These are phyloP conservation scores for Papilio dardanus DNA, from an alignment of 1,140 invertebrate genomes.

Conservation along the genomic window DNA sequence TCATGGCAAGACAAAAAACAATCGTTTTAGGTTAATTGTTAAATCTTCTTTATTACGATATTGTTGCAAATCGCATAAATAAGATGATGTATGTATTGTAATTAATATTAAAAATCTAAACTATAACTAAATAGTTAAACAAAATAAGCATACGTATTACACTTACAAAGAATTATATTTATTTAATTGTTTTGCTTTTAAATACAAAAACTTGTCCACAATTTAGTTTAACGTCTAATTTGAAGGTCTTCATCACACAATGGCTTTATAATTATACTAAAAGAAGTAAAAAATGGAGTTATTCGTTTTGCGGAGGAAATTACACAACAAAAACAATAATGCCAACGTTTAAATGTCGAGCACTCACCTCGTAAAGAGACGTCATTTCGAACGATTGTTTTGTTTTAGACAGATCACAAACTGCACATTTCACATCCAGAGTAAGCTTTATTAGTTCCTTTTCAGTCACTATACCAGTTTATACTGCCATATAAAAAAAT, in stretches of 20 bases:
- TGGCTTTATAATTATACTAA: conserved; percentile 36
- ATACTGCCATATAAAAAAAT: background rate
- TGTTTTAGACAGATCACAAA: conserved; percentile 57
- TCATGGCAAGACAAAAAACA: background rate
- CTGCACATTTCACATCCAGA: conserved; percentile 60
- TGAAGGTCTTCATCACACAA: background rate
- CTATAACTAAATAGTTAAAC: background rate
- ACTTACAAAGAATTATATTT: background rate
- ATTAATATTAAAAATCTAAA: background rate
- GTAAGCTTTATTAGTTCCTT: conserved; percentile 30
- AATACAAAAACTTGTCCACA: background rate
- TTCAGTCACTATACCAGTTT: background rate
- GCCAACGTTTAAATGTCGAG: conserved; percentile 68
- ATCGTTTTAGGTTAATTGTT: background rate
- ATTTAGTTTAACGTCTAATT: background rate
- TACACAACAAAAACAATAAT: conserved; percentile 73
- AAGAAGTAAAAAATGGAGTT: conserved; percentile 41
- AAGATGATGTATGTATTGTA: background rate
- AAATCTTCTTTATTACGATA: too few relatives aligned
- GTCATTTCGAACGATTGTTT: conserved; percentile 65
- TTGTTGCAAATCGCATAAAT: background rate
- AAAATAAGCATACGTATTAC: too few relatives aligned
- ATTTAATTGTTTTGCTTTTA: background rate
- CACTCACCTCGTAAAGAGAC: conserved; percentile 78
- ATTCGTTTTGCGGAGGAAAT: conserved; percentile 41